A percentile compares a stretch with the other conserved stretches of the same genome.
These are phyloP conservation scores for Drosophila burlai DNA, from an alignment of 1,140 invertebrate genomes.

Conservation along the genomic window DNA sequence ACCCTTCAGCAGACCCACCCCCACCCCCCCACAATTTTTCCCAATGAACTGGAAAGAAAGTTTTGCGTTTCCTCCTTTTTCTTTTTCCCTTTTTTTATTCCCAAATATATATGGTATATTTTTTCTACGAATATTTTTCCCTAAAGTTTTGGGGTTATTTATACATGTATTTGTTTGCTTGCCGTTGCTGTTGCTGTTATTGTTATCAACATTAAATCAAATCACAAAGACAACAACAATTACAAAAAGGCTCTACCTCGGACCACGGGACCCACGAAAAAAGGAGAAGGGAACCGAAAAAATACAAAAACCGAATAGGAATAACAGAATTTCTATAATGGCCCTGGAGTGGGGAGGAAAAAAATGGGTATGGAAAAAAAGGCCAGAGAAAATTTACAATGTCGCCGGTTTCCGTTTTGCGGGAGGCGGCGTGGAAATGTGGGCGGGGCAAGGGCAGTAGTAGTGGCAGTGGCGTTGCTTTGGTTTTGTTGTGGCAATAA, in stretches of 20 bases:
- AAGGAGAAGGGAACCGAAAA: conserved; percentile 19
- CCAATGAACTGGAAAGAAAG: conserved; percentile 63
- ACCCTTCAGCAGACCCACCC: conserved; percentile 35
- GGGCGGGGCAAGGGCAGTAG: neutral
- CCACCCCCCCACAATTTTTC: conserved; percentile 14
- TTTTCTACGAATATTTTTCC: conserved; percentile 32
- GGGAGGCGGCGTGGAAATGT: conserved; percentile 4
- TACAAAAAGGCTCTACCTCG: conserved; percentile 70
- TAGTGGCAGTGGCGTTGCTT: conserved; percentile 55
- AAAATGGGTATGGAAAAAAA: conserved; percentile 38
- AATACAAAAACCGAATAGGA: conserved; percentile 53
- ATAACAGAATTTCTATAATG: conserved; percentile 67
- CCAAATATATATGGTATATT: conserved; percentile 21
- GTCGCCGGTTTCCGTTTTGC: conserved; percentile 77
- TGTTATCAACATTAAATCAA: conserved; percentile 84
- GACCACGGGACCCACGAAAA: conserved; percentile 26
- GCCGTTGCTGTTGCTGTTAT: conserved; percentile 73
- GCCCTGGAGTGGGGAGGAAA: conserved; percentile 25
- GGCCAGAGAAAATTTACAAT: conserved; percentile 79
- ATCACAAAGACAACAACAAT: conserved; percentile 81
- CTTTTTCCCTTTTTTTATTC: conserved; percentile 17
- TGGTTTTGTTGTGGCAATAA: conserved; percentile 82
- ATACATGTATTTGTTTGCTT: conserved; percentile 49
- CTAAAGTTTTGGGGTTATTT: conserved; percentile 72
- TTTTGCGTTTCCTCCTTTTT: conserved; percentile 45